A percentile compares a stretch with the other conserved stretches of the same genome.
phyloP scores from a whole-genome alignment of 2,888 invertebrate species.

The Pandemis heparana region DNA sequence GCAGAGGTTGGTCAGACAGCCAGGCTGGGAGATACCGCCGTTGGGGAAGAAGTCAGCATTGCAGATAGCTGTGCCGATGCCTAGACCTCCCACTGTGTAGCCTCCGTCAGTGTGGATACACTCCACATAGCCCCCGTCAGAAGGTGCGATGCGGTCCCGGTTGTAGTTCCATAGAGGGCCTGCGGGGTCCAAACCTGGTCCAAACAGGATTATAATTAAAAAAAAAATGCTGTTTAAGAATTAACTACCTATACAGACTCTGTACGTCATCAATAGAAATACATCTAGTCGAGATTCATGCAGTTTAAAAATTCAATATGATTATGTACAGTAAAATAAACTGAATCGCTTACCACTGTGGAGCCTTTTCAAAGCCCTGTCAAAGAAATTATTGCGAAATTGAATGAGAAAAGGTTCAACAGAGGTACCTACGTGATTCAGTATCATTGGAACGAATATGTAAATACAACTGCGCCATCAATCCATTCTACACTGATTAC shows the following conservation, averaged over 20 bases:
- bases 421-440: too few species aligned
- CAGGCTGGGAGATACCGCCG: constrained; percentile 71
- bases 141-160: constrained; percentile 39
- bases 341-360: too few species aligned
- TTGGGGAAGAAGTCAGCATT: constrained; percentile 86
- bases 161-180: constrained; percentile 67
- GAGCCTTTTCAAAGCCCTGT: too few species aligned
- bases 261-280: too few species aligned
- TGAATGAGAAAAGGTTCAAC: too few species aligned
- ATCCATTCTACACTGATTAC: too few species aligned
- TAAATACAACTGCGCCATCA: too few species aligned
- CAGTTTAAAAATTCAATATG: too few species aligned
- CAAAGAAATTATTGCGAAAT: too few species aligned
- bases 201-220: background rate
- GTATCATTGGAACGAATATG: too few species aligned
- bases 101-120: constrained; percentile 50
- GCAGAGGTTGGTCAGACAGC: constrained; percentile 58
- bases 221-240: background rate
- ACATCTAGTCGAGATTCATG: too few species aligned
- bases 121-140: constrained; percentile 54
- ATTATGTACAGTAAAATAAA: too few species aligned
- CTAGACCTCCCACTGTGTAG: constrained; percentile 74
- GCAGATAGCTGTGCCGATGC: constrained; percentile 77
- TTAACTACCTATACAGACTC: background rate
- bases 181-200: constrained; percentile 72